Percentiles rank a stretch among this genome's conserved stretches.
These are phyloP conservation scores for Scrobipalpa costella DNA, from an alignment of 2,888 invertebrate species.

Conservation along the genomic window DNA sequence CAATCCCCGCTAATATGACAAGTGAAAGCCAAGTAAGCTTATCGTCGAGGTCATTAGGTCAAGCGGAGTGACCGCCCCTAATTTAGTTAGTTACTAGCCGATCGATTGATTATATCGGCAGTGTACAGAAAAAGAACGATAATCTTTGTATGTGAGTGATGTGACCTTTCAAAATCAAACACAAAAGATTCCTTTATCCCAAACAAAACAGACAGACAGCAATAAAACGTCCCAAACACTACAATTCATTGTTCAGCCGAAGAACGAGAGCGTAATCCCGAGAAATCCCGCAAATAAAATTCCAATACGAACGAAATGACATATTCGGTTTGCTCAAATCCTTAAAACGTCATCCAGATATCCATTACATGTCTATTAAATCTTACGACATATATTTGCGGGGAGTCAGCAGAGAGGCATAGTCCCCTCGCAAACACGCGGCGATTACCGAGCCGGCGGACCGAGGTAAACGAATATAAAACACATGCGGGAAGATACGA, in stretches of 20 bases:
- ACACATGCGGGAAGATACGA: conserved; percentile 79
- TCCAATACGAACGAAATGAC: conserved; percentile 78
- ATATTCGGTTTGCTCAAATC: conserved; percentile 81
- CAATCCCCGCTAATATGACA: conserved; percentile 27
- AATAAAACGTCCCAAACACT: conserved; percentile 32
- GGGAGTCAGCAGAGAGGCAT: conserved; percentile 68
- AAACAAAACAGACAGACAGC: conserved; percentile 23
- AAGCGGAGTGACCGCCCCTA: neutral
- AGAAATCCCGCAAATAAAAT: conserved; percentile 78
- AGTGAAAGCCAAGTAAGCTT: conserved; percentile 26
- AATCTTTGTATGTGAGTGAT: neutral
- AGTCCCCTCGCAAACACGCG: conserved; percentile 78
- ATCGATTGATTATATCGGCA: neutral
- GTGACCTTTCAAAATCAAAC: neutral
- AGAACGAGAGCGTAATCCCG: conserved; percentile 68
- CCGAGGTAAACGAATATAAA: conserved; percentile 81
- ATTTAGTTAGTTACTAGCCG: neutral
- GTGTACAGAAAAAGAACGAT: neutral
- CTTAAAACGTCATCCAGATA: conserved; percentile 82
- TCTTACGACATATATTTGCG: conserved; percentile 81
- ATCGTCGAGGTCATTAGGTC: neutral
- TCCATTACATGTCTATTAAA: conserved; percentile 82
- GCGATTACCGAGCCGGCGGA: conserved; percentile 77
- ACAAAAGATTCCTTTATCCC: neutral
- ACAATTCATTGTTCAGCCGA: conserved; percentile 37